Evolutionary conservation across 2,797 vertebrate genomes (phyloP), one percentile per base, ranked within the genome.

Genomic region (Aselliscus stoliczkanus): DNA sequence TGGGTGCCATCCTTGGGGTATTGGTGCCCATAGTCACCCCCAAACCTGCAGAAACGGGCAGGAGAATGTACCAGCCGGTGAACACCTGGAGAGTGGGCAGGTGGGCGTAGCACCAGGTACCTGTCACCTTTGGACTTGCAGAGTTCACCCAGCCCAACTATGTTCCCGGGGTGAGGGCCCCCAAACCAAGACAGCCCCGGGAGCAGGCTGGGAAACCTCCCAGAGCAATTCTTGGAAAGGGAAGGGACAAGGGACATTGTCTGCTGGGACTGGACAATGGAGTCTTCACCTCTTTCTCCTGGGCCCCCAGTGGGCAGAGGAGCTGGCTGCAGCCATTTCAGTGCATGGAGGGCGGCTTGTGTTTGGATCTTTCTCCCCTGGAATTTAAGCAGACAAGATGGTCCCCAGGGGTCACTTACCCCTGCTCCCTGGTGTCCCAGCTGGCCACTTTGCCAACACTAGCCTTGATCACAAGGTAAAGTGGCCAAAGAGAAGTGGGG

Each of bases 281-380:
- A 50, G 47, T 15, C 47, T 15, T 50, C 47, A 50, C 47, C 47
- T 50, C 47, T 50, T 50, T 14, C 4, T 50, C 47, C 47, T 50
- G 47, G 47, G 4, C n/a, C n/a, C n/a, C n/a, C n/a, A n/a, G n/a
- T n/a, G n/a, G n/a, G n/a, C n/a, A n/a, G n/a, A n/a, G n/a, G n/a
- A n/a, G n/a, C n/a, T n/a, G n/a, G n/a, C 2, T 4, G 27, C 47
- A 37, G 23, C 34, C 25, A 11, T 44, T 2, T 62, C 18, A 20
- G n/a, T 2, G 0, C 1, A 0, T 0, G 9, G 17, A 50, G 5
- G 50, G 37, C 0, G 1, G 60, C 62, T 47, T 5, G 4, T 0
- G 0, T 15, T 14, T 9, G 52, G 72, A 27, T 7, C 64, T 44
- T 31, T 52, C 56, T 82, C 87, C 27, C 27, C 23, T n/a, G 37